Evolutionary conservation across 2,888 invertebrate genomes (phyloP), one percentile per base, ranked within the genome.

Genomic region (Drosophila birchii): DNA sequence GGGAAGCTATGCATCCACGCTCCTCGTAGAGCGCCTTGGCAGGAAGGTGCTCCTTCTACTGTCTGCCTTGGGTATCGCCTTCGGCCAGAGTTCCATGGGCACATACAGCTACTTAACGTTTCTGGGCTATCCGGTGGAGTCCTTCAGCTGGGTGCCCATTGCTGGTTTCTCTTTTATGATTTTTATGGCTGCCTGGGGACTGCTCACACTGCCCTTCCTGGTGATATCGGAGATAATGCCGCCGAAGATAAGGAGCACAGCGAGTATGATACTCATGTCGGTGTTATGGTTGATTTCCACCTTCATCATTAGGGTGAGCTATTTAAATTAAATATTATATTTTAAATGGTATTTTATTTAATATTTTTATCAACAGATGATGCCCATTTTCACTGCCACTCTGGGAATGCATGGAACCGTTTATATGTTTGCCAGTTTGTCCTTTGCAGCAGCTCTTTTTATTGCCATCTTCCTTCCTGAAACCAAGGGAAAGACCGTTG

Each of bases 401-500:
- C 51, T 90, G 14, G 90, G 91, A n/a, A 86, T 92, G 89, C 87
- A 92, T 45, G 91, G 90, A 0, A 81, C 89, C 11, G 88, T 92
- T 74, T 91, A 89, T 26, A 51, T 88, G 26, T 93, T 92, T 64
- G 88, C 90, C 16, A 49, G 66, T 43, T 79, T 80, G 32, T 90
- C 89, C 20, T 79, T 91, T 39, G 16, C 63, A n/a, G 91, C 91
- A 5, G 82, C 88, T 0, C 36, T 90, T 8, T 92, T 92, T 63
- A 79, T 92, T 23, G 23, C 23, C 23, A 23, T 23, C 23, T 23
- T 23, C 23, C 23, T 92, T 18, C 92, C 92, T 1, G 92, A 92
- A 78, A 92, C 93, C 3, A 92, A 91, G 67, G 92, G 92, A 8
- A 91, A 90, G 70, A 90, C 84, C 16, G 86, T 89, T 34, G 92